Conservation (phyloP, 2,797 vertebrate species). For the Anas acuta region DNA sequence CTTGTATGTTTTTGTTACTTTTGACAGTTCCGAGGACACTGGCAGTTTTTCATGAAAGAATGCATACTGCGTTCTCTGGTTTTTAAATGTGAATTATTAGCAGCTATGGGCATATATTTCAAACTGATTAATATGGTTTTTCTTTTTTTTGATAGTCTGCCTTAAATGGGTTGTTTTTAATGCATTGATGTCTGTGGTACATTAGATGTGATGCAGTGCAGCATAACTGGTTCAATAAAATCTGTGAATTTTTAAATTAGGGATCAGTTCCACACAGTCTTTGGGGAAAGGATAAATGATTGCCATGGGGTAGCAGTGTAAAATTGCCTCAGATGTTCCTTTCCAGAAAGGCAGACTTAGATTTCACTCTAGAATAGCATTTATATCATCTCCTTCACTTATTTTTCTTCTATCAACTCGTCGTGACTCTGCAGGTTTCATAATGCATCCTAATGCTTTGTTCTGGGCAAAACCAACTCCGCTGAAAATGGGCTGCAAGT, state of each 20-base stretch:
- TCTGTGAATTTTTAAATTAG: background rate
- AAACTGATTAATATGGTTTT: background rate
- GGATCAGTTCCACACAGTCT: background rate
- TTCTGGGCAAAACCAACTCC: background rate
- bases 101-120: background rate
- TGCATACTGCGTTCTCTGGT: accelerated
- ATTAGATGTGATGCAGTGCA: background rate
- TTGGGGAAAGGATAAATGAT: background rate
- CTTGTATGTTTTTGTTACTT: background rate
- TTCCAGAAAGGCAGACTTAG: background rate
- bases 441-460: background rate
- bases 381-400: background rate
- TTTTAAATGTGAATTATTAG: background rate
- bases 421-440: background rate
- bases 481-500: background rate
- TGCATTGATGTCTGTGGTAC: background rate
- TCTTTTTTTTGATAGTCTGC: background rate
- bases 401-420: background rate
- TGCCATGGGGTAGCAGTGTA: background rate
- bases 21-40: background rate
- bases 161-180: background rate
- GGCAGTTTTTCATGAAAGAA: background rate
- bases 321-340: background rate
- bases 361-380: background rate
- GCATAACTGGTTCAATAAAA: background rate